Evolutionary conservation across 30 jellyfish, hydroid and myxozoan genomes (phyloP).

Genomic region (Mastigias papua): DNA sequence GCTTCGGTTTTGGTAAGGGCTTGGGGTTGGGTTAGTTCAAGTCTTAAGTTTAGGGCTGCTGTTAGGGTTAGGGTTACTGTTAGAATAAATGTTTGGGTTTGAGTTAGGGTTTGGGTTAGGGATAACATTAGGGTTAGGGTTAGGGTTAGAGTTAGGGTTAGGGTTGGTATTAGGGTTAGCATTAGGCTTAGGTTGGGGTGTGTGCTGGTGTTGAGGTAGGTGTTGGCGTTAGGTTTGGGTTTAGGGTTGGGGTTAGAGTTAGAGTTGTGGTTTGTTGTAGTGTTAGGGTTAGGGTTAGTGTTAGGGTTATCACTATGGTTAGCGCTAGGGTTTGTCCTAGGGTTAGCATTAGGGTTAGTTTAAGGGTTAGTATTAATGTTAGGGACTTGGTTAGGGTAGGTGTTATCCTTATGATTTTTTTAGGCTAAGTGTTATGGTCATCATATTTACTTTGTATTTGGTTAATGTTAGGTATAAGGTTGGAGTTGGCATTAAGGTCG

Average conservation of each 20-base stretch:
- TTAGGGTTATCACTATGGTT: too few species aligned
- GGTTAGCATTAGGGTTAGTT: slow-evolving; percentile 12
- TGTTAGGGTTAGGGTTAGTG: slow-evolving; percentile 22
- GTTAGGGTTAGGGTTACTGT: neutral
- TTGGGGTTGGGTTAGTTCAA: slow-evolving; percentile 2
- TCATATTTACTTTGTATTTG: neutral
- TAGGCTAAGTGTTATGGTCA: neutral
- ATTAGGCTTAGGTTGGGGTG: neutral
- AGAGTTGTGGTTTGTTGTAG: neutral
- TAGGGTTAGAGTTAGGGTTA: too few species aligned
- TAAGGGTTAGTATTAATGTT: neutral
- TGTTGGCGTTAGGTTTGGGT: slow-evolving; percentile 1
- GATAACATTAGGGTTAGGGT: too few species aligned
- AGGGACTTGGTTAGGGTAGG: slow-evolving; percentile 5
- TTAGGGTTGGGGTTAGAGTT: too few species aligned
- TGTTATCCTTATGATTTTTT: neutral
- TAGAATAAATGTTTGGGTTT: neutral
- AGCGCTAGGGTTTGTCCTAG: slow-evolving; percentile 9
- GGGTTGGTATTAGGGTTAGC: too few species aligned
- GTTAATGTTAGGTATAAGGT: slow-evolving; percentile 10
- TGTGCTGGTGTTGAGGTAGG: neutral
- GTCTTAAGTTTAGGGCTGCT: neutral
- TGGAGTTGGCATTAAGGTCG: slow-evolving; percentile 2
- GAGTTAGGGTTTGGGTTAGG: neutral
- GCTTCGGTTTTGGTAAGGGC: slow-evolving; percentile 2